Base-by-base conservation (phyloP, 2,797 vertebrate genomes). In the Ptychobarbus kaznakovi region DNA sequence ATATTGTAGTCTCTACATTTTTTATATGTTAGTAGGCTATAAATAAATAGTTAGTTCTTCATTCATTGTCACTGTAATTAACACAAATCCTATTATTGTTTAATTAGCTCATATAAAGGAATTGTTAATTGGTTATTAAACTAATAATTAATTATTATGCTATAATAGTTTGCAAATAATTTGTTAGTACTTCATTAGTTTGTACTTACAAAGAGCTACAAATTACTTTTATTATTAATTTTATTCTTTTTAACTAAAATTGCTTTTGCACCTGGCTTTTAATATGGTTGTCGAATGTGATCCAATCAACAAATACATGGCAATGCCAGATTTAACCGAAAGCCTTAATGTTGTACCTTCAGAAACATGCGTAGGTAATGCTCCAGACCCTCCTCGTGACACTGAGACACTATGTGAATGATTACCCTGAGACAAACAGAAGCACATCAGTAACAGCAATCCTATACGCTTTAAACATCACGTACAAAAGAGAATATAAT, bases 401-500 rank as follows among this genome's bases (percentile, higher is more conserved):
- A 99, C 89, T 96, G 95, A 84, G 98, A 98, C 15, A 99, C 97
- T 0, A 99, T 95, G 80, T 99, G 97, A 90, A 99, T 96, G 90
- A 99, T 96, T 87, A 99, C 97, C 87, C 98, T 99, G 94, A 79
- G 86, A n/a, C 49, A 16, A 83, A 63, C 68, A 79, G 7, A 61
- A 8, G 3, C 22, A 32, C 72, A 51, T 20, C 15, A 44, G 80
- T 74, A 61, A 74, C 11, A 44, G 10, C 51, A 22, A n/a, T 82
- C 13, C 2, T 16, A 49, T 1, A 46, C 3, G 3, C 13, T 74
- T n/a, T 9, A 42, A 25, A 87, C 20, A 87, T 70, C 0, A 28
- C 42, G 1, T 1, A 1, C 8, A 87, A 88, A 44, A 28, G 10
- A 61, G 4, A 0, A 32, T 32, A 18, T 32, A 65, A 65, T 66